Conservation (phyloP, 92 coral and sea anemone genomes). For the Galaxea fascicularis region DNA sequence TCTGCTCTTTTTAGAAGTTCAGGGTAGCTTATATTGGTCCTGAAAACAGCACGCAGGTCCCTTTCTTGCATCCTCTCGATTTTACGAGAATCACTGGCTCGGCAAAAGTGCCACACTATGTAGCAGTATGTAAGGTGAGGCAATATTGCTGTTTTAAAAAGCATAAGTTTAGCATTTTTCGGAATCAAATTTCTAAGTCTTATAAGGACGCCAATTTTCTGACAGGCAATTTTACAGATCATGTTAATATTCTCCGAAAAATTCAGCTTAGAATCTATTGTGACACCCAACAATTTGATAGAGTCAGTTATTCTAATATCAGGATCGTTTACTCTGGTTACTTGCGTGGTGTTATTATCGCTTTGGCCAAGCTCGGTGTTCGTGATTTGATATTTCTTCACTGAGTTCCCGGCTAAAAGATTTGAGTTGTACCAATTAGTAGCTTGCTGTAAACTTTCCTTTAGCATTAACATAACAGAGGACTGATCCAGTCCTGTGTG, state of each 20-base stretch:
- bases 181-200: constrained; percentile 48
- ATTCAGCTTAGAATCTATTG: constrained; percentile 2
- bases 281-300: constrained; percentile 3
- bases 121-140: constrained; percentile 48
- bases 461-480: constrained; percentile 32
- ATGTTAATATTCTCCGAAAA: constrained; percentile 8
- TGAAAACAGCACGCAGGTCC: constrained; percentile 45
- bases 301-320: neutral
- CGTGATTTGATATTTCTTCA: neutral
- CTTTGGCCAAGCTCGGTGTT: neutral
- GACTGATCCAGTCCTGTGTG: constrained; percentile 15
- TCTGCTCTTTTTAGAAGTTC: constrained; percentile 41
- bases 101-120: constrained; percentile 43
- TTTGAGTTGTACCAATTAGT: constrained; percentile 27
- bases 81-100: constrained; percentile 49
- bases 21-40: neutral
- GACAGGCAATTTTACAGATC: constrained; percentile 41
- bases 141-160: constrained; percentile 40
- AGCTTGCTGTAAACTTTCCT: constrained; percentile 41
- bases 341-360: no score
- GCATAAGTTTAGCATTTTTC: constrained; percentile 19
- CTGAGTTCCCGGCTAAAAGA: neutral
- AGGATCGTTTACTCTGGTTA: neutral
- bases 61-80: constrained; percentile 50
- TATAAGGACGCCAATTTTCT: constrained; percentile 47